These are phyloP conservation scores for Lasioglossum zephyrum DNA, from an alignment of 2,888 invertebrate species.

Conservation along the genomic window DNA sequence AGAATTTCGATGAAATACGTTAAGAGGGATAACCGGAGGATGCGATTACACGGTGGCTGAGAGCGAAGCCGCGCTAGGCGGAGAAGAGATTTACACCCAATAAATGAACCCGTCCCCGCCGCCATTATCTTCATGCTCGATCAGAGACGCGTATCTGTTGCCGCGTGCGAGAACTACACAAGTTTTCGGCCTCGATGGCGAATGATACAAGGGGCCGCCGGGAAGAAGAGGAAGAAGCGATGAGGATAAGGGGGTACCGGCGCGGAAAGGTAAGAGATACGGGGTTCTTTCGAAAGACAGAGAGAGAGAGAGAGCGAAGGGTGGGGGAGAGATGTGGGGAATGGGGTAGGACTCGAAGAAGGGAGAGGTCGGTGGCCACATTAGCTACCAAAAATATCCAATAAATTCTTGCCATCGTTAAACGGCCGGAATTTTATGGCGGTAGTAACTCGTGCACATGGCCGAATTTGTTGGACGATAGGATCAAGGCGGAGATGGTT, in stretches of 20 bases:
- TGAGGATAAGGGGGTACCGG: not conserved
- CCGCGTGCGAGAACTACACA: slow-evolving; percentile 16
- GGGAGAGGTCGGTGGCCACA: slow-evolving; percentile 73
- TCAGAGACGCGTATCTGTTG: slow-evolving; percentile 67
- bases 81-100: slow-evolving; percentile 75
- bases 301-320: not conserved
- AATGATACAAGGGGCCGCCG: not conserved
- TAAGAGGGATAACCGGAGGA: slow-evolving; percentile 52
- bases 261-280: not conserved
- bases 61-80: slow-evolving; percentile 53
- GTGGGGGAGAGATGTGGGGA: not conserved
- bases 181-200: slow-evolving; percentile 9
- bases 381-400: slow-evolving; percentile 76
- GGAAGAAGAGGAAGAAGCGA: slow-evolving; percentile 1
- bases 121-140: slow-evolving; percentile 74
- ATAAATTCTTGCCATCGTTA: slow-evolving; percentile 81
- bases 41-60: slow-evolving; percentile 61
- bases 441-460: slow-evolving; percentile 70
- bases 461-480: slow-evolving; percentile 74
- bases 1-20: slow-evolving; percentile 69
- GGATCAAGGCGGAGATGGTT: slow-evolving; percentile 56
- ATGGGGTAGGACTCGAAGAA: not conserved
- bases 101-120: slow-evolving; percentile 74
- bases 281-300: not conserved
- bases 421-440: slow-evolving; percentile 74